Percentiles rank a stretch among this genome's conserved stretches.
Conservation (phyloP, 2,113 vertebrate genomes). For the Odobenus rosmarus region DNA sequence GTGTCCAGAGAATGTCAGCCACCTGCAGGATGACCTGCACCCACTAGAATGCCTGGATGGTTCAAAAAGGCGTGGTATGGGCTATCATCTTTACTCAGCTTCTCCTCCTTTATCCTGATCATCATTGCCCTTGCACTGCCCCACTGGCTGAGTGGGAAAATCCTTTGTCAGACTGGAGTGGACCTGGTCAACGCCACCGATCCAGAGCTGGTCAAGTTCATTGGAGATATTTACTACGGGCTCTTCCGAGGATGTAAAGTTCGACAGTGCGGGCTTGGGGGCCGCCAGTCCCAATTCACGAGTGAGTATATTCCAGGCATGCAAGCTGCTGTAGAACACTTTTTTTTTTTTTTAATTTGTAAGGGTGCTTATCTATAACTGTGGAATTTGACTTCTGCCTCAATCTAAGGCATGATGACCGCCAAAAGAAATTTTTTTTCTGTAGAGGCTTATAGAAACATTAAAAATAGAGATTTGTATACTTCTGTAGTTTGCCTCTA, state of each 20-base stretch:
- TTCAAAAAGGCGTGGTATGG: slow-evolving; percentile 93
- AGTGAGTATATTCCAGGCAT: slow-evolving; percentile 86
- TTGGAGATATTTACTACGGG: slow-evolving; percentile 94
- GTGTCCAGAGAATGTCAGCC: neutral
- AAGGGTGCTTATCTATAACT: neutral
- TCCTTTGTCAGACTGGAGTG: slow-evolving; percentile 95
- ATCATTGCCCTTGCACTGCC: slow-evolving; percentile 91
- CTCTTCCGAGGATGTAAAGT: slow-evolving; percentile 94
- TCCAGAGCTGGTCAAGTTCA: slow-evolving; percentile 94
- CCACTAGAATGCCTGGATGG: slow-evolving; percentile 92
- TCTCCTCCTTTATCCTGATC: slow-evolving; percentile 90
- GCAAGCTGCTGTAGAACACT: neutral
- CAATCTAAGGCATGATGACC: too few species aligned
- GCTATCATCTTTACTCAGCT: slow-evolving; percentile 89
- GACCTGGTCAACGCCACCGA: slow-evolving; percentile 96
- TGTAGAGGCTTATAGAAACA: neutral
- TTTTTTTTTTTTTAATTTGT: neutral
- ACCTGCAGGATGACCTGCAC: slow-evolving; percentile 78
- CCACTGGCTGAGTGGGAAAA: slow-evolving; percentile 93
- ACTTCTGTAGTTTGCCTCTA: neutral
- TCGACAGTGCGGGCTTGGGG: slow-evolving; percentile 94
- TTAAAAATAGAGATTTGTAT: neutral
- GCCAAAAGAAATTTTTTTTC: neutral
- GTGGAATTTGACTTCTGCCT: neutral
- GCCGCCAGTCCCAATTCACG: slow-evolving; percentile 91